These are phyloP conservation scores for Probaryconus sp. DNA, from an alignment of 1,140 invertebrate genomes.

Conservation along the genomic window DNA sequence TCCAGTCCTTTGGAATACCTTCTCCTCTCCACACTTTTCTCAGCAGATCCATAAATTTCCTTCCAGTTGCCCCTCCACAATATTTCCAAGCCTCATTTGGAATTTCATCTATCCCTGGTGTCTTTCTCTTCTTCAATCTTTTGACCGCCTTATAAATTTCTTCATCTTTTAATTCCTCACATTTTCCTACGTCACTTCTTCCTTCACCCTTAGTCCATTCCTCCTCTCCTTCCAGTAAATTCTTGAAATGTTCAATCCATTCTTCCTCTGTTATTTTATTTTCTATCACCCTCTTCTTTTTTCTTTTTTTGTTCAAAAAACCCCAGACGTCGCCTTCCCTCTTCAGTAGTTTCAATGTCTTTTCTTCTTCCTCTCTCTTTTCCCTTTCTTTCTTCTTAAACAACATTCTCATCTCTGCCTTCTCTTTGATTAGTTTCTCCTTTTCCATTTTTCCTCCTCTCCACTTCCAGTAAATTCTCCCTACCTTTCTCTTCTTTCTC, in stretches of 20 bases:
- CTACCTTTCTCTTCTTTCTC: too few species aligned
- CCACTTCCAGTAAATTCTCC: too few species aligned
- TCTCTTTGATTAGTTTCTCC: too few species aligned
- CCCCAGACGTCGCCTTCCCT: background rate
- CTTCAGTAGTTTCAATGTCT: background rate
- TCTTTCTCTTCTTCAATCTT: constrained; percentile 7
- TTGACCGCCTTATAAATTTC: background rate
- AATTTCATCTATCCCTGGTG: constrained; percentile 2
- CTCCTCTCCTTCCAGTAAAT: background rate
- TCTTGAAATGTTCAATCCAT: too few species aligned
- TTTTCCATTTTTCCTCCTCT: too few species aligned
- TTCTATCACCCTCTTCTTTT: background rate
- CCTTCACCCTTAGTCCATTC: too few species aligned
- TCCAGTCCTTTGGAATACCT: background rate
- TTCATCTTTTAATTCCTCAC: too few species aligned
- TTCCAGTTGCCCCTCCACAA: background rate
- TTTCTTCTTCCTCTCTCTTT: too few species aligned
- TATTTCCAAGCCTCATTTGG: constrained; percentile 12
- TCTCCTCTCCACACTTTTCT: background rate
- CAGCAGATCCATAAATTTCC: background rate
- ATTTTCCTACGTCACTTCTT: too few species aligned
- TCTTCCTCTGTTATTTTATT: background rate
- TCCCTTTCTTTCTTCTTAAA: too few species aligned
- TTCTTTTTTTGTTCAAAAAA: background rate
- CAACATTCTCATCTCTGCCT: too few species aligned